Conservation (phyloP, 2,797 vertebrate genomes). For the Clarias laeviceps region DNA sequence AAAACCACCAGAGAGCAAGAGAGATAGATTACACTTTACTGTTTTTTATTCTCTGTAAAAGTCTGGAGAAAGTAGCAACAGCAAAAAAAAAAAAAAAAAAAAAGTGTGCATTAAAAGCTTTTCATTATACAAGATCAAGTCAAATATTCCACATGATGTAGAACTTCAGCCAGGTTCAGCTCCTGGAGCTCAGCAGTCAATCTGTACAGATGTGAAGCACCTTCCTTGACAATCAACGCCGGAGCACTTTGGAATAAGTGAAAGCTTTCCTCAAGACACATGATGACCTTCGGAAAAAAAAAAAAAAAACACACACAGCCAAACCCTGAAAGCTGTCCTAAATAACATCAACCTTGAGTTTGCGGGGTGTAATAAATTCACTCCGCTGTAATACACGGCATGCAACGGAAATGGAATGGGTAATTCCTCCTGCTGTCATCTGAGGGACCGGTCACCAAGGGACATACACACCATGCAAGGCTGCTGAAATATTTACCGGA, state of each 20-base stretch:
- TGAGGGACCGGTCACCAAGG: neutral
- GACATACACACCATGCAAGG: neutral
- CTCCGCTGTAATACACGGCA: neutral
- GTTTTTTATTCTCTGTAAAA: neutral
- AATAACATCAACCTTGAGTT: neutral
- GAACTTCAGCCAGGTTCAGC: neutral
- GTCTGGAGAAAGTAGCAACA: neutral
- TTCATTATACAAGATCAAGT: neutral
- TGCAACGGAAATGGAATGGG: neutral
- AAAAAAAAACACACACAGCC: neutral
- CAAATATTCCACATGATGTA: neutral
- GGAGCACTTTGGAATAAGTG: neutral
- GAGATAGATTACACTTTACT: slow-evolving; percentile 21
- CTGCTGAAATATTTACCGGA: neutral
- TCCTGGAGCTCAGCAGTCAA: neutral
- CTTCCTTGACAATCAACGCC: neutral
- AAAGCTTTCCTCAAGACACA: neutral
- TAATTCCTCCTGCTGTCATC: neutral
- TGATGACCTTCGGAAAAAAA: neutral
- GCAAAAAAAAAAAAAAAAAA: slow-evolving; percentile 7
- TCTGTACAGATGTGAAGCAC: neutral
- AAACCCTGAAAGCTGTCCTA: slow-evolving; percentile 9
- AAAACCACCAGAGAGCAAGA: slow-evolving; percentile 29
- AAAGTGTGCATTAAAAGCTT: neutral
- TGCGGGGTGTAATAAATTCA: neutral